A percentile compares a stretch with the other conserved stretches of the same genome.
Evolutionary conservation across 2,888 invertebrate species (phyloP).

Genomic region (Oxycera nigricornis): DNA sequence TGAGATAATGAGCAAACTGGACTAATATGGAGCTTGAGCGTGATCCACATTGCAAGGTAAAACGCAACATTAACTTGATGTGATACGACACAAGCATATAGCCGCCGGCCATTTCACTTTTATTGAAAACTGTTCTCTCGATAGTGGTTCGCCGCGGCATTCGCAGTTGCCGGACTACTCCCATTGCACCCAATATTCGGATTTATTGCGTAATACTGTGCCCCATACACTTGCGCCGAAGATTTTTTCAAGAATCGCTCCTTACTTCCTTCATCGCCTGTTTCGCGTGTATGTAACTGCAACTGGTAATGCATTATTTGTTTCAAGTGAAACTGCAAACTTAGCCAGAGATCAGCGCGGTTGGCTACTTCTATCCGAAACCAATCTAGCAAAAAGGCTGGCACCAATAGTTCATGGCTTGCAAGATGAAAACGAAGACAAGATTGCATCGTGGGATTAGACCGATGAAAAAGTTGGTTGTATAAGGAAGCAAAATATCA

Average conservation of each 20-base stretch:
- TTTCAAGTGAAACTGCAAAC: neutral
- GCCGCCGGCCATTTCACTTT: too few species aligned
- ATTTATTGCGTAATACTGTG: neutral
- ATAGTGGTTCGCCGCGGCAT: too few species aligned
- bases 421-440: neutral
- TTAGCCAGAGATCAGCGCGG: neutral
- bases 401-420: neutral
- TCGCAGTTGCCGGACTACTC: neutral
- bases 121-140: too few species aligned
- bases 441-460: neutral
- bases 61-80: too few species aligned
- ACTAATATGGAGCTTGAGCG: too few species aligned
- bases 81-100: too few species aligned
- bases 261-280: neutral
- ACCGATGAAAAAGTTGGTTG: neutral
- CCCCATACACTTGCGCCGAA: neutral
- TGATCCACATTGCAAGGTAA: too few species aligned
- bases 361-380: neutral
- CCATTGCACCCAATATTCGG: constrained; percentile 1
- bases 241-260: neutral
- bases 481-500: too few species aligned
- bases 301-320: neutral
- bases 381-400: neutral
- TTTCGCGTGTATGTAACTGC: neutral
- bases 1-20: too few species aligned